Conservation (phyloP, 2,888 invertebrate species). For the Diplolepis rosae region DNA sequence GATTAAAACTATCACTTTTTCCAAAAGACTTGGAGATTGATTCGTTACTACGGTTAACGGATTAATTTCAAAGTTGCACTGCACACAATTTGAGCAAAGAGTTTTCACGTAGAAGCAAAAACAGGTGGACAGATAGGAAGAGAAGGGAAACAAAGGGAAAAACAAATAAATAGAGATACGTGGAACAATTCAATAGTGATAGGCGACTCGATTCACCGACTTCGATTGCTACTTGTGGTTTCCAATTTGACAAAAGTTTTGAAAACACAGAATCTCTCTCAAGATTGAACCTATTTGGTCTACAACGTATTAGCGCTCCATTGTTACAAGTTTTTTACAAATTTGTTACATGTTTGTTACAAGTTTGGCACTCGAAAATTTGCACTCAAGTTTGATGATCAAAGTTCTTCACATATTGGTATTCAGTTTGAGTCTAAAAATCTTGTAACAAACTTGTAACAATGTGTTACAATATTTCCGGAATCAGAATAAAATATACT, state of each 20-base stretch:
- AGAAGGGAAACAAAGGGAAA: not conserved
- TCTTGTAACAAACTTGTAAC: too few relatives aligned
- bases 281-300: too few relatives aligned
- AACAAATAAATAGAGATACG: conserved; percentile 47
- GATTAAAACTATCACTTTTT: not conserved
- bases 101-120: conserved; percentile 19
- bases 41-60: conserved; percentile 43
- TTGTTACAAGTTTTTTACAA: not conserved
- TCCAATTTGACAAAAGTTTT: conserved; percentile 47
- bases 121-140: not conserved
- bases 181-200: conserved; percentile 43
- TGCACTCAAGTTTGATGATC: too few relatives aligned
- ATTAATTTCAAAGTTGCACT: conserved; percentile 43
- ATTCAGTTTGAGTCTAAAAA: too few relatives aligned
- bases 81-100: conserved; percentile 15
- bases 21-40: conserved; percentile 32
- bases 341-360: not conserved
- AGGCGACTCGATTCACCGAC: conserved; percentile 37
- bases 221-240: conserved; percentile 43
- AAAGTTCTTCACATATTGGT: too few relatives aligned
- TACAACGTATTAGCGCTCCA: too few relatives aligned
- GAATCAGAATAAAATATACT: too few relatives aligned
- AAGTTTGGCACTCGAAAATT: too few relatives aligned
- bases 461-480: too few relatives aligned
- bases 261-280: not conserved